phyloP scores from a whole-genome alignment of 2,797 vertebrate genomes.

The Dendrocincla tyrannina region DNA sequence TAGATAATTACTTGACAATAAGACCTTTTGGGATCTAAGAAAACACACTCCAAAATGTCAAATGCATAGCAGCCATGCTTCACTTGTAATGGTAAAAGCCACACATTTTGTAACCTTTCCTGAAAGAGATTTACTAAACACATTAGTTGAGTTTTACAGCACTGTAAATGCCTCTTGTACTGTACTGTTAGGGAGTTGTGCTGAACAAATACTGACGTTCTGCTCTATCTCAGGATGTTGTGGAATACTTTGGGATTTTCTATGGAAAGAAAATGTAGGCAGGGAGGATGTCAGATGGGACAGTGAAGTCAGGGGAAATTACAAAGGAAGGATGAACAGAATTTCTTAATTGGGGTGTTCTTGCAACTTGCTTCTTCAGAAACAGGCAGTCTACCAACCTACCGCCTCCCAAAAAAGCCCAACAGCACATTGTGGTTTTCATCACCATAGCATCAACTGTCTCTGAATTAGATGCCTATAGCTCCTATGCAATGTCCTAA shows the following conservation, averaged over 20 bases:
- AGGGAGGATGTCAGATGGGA: not conserved
- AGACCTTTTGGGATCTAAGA: slow-evolving; percentile 17
- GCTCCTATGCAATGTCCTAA: not conserved
- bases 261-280: not conserved
- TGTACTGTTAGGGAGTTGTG: not conserved
- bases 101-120: not conserved
- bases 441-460: not conserved
- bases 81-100: not conserved
- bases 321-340: not conserved
- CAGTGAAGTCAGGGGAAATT: not conserved
- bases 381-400: not conserved
- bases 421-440: not conserved
- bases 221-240: not conserved
- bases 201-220: not conserved
- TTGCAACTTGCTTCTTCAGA: not conserved
- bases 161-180: not conserved
- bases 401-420: accelerated
- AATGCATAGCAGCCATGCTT: not conserved
- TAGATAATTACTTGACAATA: slow-evolving; percentile 21
- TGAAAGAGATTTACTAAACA: not conserved
- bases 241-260: not conserved
- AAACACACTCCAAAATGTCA: slow-evolving; percentile 44
- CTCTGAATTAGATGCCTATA: not conserved
- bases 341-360: not conserved
- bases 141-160: not conserved